These are phyloP conservation scores for Sandelia bainsii DNA, from an alignment of 2,797 vertebrate species.

Conservation along the genomic window DNA sequence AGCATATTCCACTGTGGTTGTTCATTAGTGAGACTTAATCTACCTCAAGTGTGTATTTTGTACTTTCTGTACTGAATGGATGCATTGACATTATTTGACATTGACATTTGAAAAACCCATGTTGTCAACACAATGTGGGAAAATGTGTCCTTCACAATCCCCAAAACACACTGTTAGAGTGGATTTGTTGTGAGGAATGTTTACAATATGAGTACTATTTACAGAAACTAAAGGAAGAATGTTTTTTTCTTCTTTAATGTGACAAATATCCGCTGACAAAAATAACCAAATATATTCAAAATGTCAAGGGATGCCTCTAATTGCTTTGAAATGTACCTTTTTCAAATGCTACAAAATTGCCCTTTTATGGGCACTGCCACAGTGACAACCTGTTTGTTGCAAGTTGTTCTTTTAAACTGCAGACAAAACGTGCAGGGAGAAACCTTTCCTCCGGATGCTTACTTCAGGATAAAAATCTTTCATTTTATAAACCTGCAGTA, in stretches of 20 bases:
- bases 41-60: constrained; percentile 12
- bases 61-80: constrained; percentile 23
- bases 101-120: constrained; percentile 49
- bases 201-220: constrained; percentile 43
- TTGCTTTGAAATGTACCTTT: constrained; percentile 57
- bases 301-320: constrained; percentile 57
- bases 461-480: constrained; percentile 54
- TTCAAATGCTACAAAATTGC: constrained; percentile 51
- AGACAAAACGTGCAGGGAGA: constrained; percentile 50
- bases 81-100: constrained; percentile 48
- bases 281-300: constrained; percentile 50
- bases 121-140: constrained; percentile 41
- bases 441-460: constrained; percentile 58
- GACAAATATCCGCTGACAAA: constrained; percentile 54
- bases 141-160: constrained; percentile 53
- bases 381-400: constrained; percentile 59
- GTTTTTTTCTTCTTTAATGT: constrained; percentile 23
- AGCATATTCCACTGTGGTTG: background rate
- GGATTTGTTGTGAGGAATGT: constrained; percentile 44
- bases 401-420: constrained; percentile 57
- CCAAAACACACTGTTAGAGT: background rate
- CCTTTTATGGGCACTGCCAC: constrained; percentile 41
- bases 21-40: constrained; percentile 11
- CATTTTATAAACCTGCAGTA: constrained; percentile 60
- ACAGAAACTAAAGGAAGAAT: constrained; percentile 17